Evolutionary conservation across 2,797 vertebrate species (phyloP), one percentile per base, ranked within the genome.

Genomic region (Thaleichthys pacificus): DNA sequence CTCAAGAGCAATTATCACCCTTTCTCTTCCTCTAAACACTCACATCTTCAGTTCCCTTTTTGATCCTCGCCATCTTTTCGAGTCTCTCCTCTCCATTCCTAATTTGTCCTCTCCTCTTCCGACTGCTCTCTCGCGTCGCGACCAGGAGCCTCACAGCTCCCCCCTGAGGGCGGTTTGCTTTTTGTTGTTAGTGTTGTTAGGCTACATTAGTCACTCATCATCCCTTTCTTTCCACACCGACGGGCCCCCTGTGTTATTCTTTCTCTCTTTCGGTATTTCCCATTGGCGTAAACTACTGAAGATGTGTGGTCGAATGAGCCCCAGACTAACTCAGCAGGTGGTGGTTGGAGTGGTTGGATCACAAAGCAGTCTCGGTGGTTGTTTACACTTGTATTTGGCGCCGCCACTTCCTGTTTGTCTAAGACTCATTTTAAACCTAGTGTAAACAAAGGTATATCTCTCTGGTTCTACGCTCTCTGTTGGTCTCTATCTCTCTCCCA

Each of bases 151-250:
- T 79, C 82, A 79, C 56, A 79, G 86, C 84, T 85, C 74, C 80
- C 82, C 83, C 89, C 83, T 62, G 73, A 86, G 86, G 87, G 85
- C 80, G 75, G 75, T 72, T 62, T 26, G 67, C 80, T 82, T 84
- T 89, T 88, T 88, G 85, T 90, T 90, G 80, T 86, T 86, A 5
- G 51, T 88, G 85, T 90, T 90, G 80, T 86, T 86, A 5, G 51
- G 42, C 42, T 47, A 89, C 80, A 90, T 89, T 87, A 87, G 78
- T 89, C 90, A 89, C 85, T 89, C 85, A 90, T 91, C 90, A 89
- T 89, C 71, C 77, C 56, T 82, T 87, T 87, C 63, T 82, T 84
- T 84, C 82, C 76, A 71, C 80, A 79, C 76, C 77, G 77, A 82
- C 8, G 26, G 51, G 74, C 75, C 49, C 49, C 7, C 15, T 61